These are phyloP conservation scores for Tiliqua scincoides DNA, from an alignment of 2,113 vertebrate genomes.

Conservation along the genomic window DNA sequence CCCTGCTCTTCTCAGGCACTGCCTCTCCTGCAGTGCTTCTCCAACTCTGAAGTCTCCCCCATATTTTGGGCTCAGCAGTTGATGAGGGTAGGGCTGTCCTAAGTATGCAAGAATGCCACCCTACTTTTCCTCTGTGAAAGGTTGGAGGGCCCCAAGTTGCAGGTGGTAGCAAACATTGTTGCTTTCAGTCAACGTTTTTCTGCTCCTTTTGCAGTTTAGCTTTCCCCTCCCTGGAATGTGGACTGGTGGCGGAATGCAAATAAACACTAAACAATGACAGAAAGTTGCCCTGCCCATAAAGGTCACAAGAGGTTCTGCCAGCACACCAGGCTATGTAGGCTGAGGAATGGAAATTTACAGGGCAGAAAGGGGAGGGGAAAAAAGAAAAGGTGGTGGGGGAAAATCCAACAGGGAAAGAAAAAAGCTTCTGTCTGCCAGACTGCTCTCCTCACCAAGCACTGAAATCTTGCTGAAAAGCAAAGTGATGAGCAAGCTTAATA, in stretches of 20 bases:
- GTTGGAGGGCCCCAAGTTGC: too few relatives aligned
- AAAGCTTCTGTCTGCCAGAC: conserved; percentile 55
- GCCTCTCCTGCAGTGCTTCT: too few relatives aligned
- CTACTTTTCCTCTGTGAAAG: neutral
- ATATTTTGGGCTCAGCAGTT: neutral
- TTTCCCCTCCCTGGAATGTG: conserved; percentile 5
- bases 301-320: conserved; percentile 46
- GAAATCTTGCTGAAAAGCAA: conserved; percentile 4
- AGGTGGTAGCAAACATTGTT: neutral
- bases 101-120: neutral
- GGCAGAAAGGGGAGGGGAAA: neutral
- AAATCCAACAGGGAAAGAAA: conserved; percentile 18
- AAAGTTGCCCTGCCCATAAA: conserved; percentile 43
- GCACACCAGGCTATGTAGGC: conserved; percentile 23
- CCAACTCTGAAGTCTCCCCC: too few relatives aligned
- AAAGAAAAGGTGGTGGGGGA: too few relatives aligned
- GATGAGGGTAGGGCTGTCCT: neutral
- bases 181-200: neutral
- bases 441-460: conserved; percentile 5
- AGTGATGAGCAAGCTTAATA: neutral
- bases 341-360: conserved; percentile 67
- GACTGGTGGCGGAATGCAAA: conserved; percentile 27
- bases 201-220: neutral
- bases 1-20: too few relatives aligned
- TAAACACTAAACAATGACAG: conserved; percentile 52